Evolutionary conservation across 2,797 vertebrate species (phyloP).

Genomic region (Jordanella pulchra): DNA sequence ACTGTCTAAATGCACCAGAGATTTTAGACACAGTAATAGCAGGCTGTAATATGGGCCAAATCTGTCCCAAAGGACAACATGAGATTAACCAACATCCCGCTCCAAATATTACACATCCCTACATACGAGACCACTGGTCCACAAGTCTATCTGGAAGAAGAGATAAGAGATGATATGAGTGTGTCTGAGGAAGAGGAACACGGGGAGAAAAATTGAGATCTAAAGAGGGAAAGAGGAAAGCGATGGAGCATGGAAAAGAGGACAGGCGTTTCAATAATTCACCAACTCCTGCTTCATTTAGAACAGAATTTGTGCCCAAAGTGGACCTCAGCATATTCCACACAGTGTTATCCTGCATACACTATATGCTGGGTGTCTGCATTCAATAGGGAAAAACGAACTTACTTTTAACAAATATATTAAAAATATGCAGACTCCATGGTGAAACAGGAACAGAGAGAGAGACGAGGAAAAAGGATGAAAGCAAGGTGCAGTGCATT

Average conservation of each 20-base stretch:
- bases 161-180: slow-evolving; percentile 20
- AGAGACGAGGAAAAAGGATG: slow-evolving; percentile 13
- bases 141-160: slow-evolving; percentile 57
- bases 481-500: slow-evolving; percentile 17
- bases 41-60: slow-evolving; percentile 71
- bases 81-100: slow-evolving; percentile 70
- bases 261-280: slow-evolving; percentile 72
- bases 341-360: slow-evolving; percentile 26
- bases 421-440: slow-evolving; percentile 53
- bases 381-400: slow-evolving; percentile 14
- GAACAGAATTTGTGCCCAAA: slow-evolving; percentile 61
- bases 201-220: slow-evolving; percentile 43
- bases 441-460: slow-evolving; percentile 35
- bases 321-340: slow-evolving; percentile 48
- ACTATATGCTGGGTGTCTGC: neutral
- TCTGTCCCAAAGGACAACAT: slow-evolving; percentile 66
- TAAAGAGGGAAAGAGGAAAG: slow-evolving; percentile 51
- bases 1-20: slow-evolving; percentile 65
- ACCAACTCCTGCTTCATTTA: slow-evolving; percentile 67
- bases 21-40: slow-evolving; percentile 59
- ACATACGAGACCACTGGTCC: slow-evolving; percentile 43
- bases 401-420: slow-evolving; percentile 46
- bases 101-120: slow-evolving; percentile 46
- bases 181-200: slow-evolving; percentile 25
- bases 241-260: slow-evolving; percentile 51